Evolutionary conservation across 1,140 invertebrate genomes (phyloP).

Genomic region (Hycleus phaleratus): DNA sequence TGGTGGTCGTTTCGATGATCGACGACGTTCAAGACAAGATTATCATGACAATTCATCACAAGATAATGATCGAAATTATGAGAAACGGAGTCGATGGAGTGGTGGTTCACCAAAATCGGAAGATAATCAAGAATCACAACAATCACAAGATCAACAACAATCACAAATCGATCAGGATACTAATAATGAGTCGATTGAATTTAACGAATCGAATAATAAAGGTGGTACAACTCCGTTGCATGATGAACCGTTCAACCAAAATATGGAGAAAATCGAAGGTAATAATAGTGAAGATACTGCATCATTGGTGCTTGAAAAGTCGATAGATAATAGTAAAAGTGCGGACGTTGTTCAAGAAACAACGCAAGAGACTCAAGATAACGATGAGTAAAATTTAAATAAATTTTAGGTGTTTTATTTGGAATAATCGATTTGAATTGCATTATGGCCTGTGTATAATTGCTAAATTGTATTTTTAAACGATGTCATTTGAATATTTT

Average conservation of each 20-base stretch:
- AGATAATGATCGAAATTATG: conserved; percentile 7
- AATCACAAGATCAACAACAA: background rate
- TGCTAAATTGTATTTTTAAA: too few relatives aligned
- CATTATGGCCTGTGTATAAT: too few relatives aligned
- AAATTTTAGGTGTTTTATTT: conserved; percentile 1
- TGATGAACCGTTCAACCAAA: conserved; percentile 2
- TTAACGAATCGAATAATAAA: conserved; percentile 8
- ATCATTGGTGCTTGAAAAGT: background rate
- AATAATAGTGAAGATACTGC: too few relatives aligned
- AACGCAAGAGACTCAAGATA: background rate
- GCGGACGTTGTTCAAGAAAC: background rate
- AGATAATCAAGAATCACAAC: background rate
- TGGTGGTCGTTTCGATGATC: conserved; percentile 18
- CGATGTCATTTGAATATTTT: background rate
- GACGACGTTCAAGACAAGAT: conserved; percentile 13
- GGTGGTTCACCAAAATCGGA: background rate
- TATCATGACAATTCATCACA: conserved; percentile 4
- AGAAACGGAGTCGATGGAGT: conserved; percentile 16
- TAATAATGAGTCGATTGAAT: background rate
- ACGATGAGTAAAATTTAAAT: background rate
- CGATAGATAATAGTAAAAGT: background rate
- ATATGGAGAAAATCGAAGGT: background rate
- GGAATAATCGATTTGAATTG: background rate
- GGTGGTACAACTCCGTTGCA: conserved; percentile 20
- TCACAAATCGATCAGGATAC: conserved; percentile 3